phyloP scores from a whole-genome alignment of 2,797 vertebrate species.

The Acanthurus lineatus region DNA sequence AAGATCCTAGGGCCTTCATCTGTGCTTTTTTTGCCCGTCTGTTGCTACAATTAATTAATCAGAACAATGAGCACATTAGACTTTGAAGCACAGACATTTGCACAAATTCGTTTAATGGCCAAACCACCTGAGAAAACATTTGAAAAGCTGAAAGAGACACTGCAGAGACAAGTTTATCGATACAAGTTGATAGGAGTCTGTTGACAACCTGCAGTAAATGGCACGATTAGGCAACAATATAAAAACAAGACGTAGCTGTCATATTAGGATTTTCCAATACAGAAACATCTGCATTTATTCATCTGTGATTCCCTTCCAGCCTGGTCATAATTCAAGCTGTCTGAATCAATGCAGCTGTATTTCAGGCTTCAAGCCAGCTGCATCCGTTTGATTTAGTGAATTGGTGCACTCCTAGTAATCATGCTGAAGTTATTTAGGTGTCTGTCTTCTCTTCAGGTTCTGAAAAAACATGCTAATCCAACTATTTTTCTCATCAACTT shows the following conservation, averaged over 20 bases:
- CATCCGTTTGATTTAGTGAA: conserved; percentile 26
- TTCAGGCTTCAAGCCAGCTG: conserved; percentile 11
- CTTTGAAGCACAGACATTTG: conserved; percentile 1
- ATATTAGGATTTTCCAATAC: conserved; percentile 19
- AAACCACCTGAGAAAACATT: conserved; percentile 14
- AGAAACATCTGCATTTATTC: conserved; percentile 26
- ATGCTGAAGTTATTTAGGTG: conserved; percentile 36
- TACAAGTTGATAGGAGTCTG: conserved; percentile 12
- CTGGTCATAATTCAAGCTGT: conserved; percentile 16
- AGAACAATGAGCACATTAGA: conserved; percentile 7
- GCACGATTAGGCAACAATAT: conserved; percentile 28
- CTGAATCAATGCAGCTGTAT: conserved; percentile 40
- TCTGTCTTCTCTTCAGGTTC: conserved; percentile 11
- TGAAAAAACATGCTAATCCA: conserved; percentile 28
- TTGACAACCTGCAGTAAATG: conserved; percentile 38
- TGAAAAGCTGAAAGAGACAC: not conserved
- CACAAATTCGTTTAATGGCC: not conserved
- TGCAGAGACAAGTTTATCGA: not conserved
- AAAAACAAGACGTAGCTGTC: conserved; percentile 39
- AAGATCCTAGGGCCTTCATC: not conserved
- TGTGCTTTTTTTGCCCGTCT: conserved; percentile 11
- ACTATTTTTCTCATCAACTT: conserved; percentile 29
- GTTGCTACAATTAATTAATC: conserved; percentile 30
- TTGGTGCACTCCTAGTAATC: conserved; percentile 25
- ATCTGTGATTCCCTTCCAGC: conserved; percentile 21